A percentile compares a stretch with the other conserved stretches of the same genome.
phyloP scores from a whole-genome alignment of 2,888 invertebrate genomes.

The Philonicus albiceps region DNA sequence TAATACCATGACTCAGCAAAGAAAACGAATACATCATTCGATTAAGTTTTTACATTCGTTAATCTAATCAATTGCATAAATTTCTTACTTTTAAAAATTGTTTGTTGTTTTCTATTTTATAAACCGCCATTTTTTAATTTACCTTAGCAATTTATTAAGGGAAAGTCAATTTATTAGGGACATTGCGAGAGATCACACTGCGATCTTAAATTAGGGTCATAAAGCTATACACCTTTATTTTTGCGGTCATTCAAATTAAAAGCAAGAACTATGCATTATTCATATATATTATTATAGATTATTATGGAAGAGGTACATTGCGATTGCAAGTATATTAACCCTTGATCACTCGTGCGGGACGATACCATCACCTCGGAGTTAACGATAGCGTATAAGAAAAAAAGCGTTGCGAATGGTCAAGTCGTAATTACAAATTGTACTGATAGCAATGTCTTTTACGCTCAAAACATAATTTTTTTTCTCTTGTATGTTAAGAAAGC shows the following conservation, averaged over 20 bases:
- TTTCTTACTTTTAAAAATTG: background rate
- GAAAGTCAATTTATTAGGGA: background rate
- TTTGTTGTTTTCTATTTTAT: background rate
- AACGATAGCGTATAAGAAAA: background rate
- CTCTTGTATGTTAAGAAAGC: background rate
- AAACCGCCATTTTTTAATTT: background rate
- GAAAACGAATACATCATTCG: background rate
- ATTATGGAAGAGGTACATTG: background rate
- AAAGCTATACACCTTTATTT: background rate
- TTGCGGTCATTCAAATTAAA: background rate
- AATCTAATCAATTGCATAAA: background rate
- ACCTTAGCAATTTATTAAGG: too few species aligned
- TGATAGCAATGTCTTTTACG: background rate
- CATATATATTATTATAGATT: background rate
- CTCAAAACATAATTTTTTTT: background rate
- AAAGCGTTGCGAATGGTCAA: background rate
- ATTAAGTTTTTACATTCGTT: background rate
- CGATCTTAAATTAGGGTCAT: background rate
- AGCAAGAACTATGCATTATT: background rate
- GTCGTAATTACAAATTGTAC: background rate
- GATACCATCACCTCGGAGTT: background rate
- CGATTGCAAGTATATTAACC: background rate
- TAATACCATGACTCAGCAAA: background rate
- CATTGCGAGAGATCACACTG: background rate
- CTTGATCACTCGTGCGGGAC: background rate